Evolutionary conservation across 2,113 vertebrate genomes (phyloP).

Genomic region (Daboia siamensis): DNA sequence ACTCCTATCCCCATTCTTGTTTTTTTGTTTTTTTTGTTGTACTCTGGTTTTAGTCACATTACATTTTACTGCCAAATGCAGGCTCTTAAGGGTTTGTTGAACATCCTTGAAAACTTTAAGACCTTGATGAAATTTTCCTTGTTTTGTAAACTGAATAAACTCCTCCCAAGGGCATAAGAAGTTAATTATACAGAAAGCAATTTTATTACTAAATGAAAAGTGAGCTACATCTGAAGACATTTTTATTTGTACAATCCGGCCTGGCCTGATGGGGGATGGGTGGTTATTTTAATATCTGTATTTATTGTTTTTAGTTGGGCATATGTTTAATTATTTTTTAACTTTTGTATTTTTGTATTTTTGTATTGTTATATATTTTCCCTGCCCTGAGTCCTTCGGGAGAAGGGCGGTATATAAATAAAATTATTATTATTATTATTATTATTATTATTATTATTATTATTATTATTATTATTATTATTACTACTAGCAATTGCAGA

Average conservation of each 20-base stretch:
- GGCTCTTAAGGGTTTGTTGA: not conserved
- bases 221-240: not conserved
- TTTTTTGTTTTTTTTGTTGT: not conserved
- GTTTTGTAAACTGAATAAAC: constrained; percentile 1
- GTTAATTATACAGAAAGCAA: not conserved
- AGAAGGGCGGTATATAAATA: no score
- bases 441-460: no score
- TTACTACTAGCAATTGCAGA: not conserved
- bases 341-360: no score
- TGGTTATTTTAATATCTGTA: no score
- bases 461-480: no score
- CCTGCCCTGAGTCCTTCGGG: no score
- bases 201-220: not conserved
- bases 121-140: not conserved
- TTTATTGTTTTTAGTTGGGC: no score
- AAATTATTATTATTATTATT: no score
- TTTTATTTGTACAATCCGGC: no score
- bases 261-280: no score
- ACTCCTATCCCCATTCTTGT: not conserved
- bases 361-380: no score
- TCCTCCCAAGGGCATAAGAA: not conserved
- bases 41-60: not conserved
- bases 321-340: no score
- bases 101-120: not conserved
- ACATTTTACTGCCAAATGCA: not conserved